A percentile compares a stretch with the other conserved stretches of the same genome.
Evolutionary conservation across 2,113 vertebrate genomes (phyloP).

Genomic region (Alethe castanea): DNA sequence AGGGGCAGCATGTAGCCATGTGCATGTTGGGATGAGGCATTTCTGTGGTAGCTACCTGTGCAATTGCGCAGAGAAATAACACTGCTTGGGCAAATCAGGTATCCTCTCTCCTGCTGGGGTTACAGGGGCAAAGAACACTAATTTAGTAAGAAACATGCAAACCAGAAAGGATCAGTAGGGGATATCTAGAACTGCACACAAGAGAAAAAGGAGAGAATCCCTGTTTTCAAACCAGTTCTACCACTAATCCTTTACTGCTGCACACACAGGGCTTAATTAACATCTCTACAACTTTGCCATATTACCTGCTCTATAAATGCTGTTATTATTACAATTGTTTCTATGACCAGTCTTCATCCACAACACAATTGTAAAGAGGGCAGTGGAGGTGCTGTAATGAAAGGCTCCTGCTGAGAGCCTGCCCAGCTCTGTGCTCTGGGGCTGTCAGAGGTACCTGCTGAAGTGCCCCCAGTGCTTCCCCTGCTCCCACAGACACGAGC

Average conservation of each 20-base stretch:
- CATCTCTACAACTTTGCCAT: not conserved
- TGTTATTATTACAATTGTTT: not conserved
- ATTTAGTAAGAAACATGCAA: not conserved
- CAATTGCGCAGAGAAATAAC: not conserved
- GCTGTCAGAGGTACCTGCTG: not conserved
- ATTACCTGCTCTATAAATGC: not conserved
- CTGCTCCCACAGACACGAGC: not conserved
- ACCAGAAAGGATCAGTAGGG: not conserved
- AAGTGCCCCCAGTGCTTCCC: not conserved
- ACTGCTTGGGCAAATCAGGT: not conserved
- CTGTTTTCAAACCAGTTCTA: conserved; percentile 13
- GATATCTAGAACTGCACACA: not conserved
- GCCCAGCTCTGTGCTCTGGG: not conserved
- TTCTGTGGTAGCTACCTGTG: not conserved
- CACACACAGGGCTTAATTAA: not conserved
- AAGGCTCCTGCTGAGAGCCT: not conserved
- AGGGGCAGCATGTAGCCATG: fast-evolving
- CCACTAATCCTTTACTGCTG: not conserved
- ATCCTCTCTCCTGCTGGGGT: not conserved
- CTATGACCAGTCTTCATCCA: not conserved
- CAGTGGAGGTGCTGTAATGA: not conserved
- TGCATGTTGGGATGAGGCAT: not conserved
- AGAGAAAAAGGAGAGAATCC: not conserved
- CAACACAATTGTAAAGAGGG: not conserved
- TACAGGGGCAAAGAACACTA: not conserved